Evolutionary conservation across 1,140 invertebrate genomes (phyloP), one percentile per base, ranked within the genome.

Genomic region (Melipona quadrifasciata): DNA sequence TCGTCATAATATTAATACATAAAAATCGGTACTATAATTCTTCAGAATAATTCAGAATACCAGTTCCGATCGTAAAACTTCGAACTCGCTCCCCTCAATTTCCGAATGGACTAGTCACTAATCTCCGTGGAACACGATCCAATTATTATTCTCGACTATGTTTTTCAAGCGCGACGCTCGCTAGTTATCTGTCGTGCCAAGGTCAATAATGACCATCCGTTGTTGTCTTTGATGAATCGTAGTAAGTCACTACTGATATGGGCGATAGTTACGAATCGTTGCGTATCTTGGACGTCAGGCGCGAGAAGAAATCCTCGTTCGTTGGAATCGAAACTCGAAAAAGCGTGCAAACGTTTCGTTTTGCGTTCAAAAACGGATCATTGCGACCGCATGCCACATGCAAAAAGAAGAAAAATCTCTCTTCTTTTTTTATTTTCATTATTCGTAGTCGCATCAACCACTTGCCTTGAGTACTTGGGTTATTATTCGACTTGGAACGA

Each of bases 181-280:
- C 53, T 76, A 67, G 31, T 55, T 82, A 82, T 82, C 39, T 47
- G 39, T 47, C 72, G 27, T 39, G 17, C 12, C 71, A 82, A 82
- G 80, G 80, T 67, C 72, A 67, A 82, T 75, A 53, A 47, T 82
- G 16, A 19, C 11, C 14, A 14, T 19, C 55, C 47, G 58, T 19
- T 27, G 17, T 67, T 76, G 57, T 55, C 72, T 27, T 27, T 21
- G 39, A 24, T 17, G 51, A 67, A 75, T 75, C 27, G 72, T n/a
- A 82, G 31, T 34, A 55, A 80, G 34, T 74, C 51, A n/a, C 19
- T 51, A 31, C 8, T 53, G 79, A 61, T 81, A 61, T 27, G 47
- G 10, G 77, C 16, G 3, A 34, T 8, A 8, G 67, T 27, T 31
- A 39, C 24, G 2, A 47, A 27, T 71, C n/a, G 67, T 47, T 14